Percentiles rank a stretch among this genome's conserved stretches.
Evolutionary conservation across 2,888 invertebrate genomes (phyloP).

Genomic region (Danaus chrysippus): DNA sequence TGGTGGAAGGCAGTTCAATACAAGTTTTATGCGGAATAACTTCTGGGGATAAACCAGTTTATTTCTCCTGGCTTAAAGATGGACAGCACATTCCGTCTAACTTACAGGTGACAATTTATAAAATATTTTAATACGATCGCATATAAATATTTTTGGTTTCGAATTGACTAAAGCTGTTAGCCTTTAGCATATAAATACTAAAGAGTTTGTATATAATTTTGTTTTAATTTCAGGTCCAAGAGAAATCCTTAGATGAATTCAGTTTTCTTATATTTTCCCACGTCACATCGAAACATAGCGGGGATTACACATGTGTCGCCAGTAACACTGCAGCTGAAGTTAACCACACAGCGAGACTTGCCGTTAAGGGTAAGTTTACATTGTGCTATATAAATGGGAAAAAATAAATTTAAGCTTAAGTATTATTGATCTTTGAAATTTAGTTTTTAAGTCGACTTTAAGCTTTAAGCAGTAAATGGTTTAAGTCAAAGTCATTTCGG

Average conservation of each 20-base stretch:
- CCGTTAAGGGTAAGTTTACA: slow-evolving; percentile 80
- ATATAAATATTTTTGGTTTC: too few relatives aligned
- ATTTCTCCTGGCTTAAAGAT: slow-evolving; percentile 85
- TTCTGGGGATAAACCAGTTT: slow-evolving; percentile 84
- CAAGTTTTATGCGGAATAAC: slow-evolving; percentile 90
- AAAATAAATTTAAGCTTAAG: too few relatives aligned
- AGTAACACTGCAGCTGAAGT: slow-evolving; percentile 85
- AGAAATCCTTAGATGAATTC: slow-evolving; percentile 84
- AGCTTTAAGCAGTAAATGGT: too few relatives aligned
- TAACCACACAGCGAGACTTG: slow-evolving; percentile 83
- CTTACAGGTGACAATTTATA: slow-evolving; percentile 72
- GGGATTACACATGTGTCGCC: slow-evolving; percentile 86
- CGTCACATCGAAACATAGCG: slow-evolving; percentile 83
- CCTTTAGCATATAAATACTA: too few relatives aligned
- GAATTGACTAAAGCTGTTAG: too few relatives aligned
- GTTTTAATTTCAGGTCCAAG: slow-evolving; percentile 74
- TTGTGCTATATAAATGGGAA: too few relatives aligned
- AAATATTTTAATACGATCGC: too few relatives aligned
- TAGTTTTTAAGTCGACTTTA: too few relatives aligned
- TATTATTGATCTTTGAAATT: too few relatives aligned
- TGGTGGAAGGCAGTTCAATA: slow-evolving; percentile 90
- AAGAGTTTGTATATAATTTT: not conserved
- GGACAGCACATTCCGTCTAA: slow-evolving; percentile 80
- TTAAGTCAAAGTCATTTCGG: too few relatives aligned
- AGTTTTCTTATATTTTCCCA: slow-evolving; percentile 85